phyloP scores from a whole-genome alignment of 1,140 invertebrate species.

The Drosophila ficusphila region DNA sequence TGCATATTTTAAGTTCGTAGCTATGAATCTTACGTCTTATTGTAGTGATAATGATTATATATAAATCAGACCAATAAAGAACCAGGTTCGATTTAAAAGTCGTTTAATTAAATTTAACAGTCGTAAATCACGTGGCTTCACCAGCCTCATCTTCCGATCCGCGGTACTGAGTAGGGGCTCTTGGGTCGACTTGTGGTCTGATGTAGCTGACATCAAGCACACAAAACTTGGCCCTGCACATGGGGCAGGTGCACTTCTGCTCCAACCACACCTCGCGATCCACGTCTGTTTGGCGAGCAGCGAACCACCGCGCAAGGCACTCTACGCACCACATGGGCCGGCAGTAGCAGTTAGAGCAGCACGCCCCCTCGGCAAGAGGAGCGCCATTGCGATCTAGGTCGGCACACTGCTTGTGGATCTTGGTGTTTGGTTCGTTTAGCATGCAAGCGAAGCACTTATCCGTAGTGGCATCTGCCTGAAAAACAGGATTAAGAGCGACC shows the following conservation, averaged over 20 bases:
- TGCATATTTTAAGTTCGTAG: conserved; percentile 56
- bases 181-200: conserved; percentile 9
- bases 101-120: conserved; percentile 16
- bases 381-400: conserved; percentile 70
- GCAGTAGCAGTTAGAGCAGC: conserved; percentile 87
- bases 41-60: conserved; percentile 48
- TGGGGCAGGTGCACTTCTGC: conserved; percentile 94
- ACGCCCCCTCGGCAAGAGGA: conserved; percentile 68
- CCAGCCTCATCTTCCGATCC: conserved; percentile 2
- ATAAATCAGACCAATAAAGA: conserved; percentile 68
- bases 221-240: conserved; percentile 94
- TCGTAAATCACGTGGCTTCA: conserved; percentile 48
- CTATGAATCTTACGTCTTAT: conserved; percentile 48
- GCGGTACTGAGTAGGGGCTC: not conserved
- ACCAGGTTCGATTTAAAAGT: conserved; percentile 51
- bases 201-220: conserved; percentile 90
- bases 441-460: conserved; percentile 95
- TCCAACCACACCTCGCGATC: conserved; percentile 91
- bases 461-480: conserved; percentile 88
- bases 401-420: conserved; percentile 90
- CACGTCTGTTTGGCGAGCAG: conserved; percentile 91
- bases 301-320: conserved; percentile 95
- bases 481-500: conserved; percentile 89
- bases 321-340: conserved; percentile 95
- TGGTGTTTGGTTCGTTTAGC: conserved; percentile 91